Percentiles rank a stretch among this genome's conserved stretches.
Evolutionary conservation across 2,888 invertebrate genomes (phyloP).

Genomic region (Plebejus anna): DNA sequence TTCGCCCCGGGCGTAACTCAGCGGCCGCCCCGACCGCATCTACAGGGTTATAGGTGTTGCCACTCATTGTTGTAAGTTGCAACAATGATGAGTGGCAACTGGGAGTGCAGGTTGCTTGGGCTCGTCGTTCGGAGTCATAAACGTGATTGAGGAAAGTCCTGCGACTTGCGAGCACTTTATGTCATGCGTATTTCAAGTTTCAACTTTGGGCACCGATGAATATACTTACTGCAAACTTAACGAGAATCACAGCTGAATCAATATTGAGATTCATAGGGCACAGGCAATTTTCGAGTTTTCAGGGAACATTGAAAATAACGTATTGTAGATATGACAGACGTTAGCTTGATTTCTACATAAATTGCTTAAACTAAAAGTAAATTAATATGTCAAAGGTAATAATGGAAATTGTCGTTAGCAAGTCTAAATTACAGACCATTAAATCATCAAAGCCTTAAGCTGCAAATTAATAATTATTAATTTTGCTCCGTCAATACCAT

Average conservation of each 20-base stretch:
- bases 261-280: too few relatives aligned
- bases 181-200: too few relatives aligned
- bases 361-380: background rate
- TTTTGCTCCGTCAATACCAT: background rate
- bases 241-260: too few relatives aligned
- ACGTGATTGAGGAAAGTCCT: background rate
- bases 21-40: constrained; percentile 28
- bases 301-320: too few relatives aligned
- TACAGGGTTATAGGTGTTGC: constrained; percentile 25
- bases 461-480: constrained; percentile 12
- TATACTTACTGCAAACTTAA: too few relatives aligned
- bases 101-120: background rate
- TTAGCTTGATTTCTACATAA: background rate
- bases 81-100: background rate
- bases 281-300: too few relatives aligned
- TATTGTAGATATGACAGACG: too few relatives aligned
- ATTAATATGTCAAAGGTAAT: background rate
- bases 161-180: too few relatives aligned
- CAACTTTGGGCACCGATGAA: too few relatives aligned
- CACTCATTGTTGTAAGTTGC: background rate
- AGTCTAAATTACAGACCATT: background rate
- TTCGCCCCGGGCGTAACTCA: constrained; percentile 28
- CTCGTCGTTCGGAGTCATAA: background rate
- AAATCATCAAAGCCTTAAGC: background rate
- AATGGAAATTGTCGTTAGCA: background rate